A percentile compares a stretch with the other conserved stretches of the same genome.
phyloP scores from a whole-genome alignment of 2,113 vertebrate genomes.

The Paradoxurus hermaphroditus region DNA sequence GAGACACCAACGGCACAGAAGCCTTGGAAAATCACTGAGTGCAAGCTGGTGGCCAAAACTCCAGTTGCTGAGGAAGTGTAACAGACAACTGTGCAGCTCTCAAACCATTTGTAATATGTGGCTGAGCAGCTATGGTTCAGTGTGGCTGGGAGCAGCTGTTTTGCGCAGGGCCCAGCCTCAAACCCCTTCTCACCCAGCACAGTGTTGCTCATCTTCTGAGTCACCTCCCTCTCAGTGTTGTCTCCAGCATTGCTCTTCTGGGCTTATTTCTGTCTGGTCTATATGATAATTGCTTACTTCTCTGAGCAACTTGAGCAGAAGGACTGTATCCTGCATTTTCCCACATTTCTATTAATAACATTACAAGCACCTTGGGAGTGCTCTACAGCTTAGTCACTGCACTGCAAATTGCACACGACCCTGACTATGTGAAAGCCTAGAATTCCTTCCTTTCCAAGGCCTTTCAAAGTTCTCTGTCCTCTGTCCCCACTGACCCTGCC shows the following conservation, averaged over 20 bases:
- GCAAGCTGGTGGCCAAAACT: neutral
- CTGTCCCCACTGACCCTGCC: neutral
- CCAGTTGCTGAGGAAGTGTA: neutral
- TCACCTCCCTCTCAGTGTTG: neutral
- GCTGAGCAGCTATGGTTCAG: neutral
- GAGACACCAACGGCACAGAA: neutral
- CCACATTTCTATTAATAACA: neutral
- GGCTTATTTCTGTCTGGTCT: neutral
- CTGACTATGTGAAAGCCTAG: neutral
- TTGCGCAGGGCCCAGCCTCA: too few species aligned
- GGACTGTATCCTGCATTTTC: neutral
- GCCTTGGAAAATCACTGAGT: slow-evolving; percentile 34
- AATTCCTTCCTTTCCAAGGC: neutral
- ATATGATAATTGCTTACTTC: neutral
- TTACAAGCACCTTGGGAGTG: neutral
- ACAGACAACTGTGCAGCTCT: neutral
- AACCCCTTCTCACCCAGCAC: neutral
- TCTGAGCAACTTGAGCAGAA: neutral
- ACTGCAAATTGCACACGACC: accelerated
- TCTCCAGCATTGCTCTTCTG: neutral
- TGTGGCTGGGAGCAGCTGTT: neutral
- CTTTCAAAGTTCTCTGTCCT: neutral
- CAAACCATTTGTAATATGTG: accelerated
- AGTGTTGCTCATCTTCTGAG: neutral
- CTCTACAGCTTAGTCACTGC: neutral